Percentiles rank a stretch among this genome's conserved stretches.
phyloP scores from a whole-genome alignment of 1,140 invertebrate species.

The Eupristina koningsbergeri region DNA sequence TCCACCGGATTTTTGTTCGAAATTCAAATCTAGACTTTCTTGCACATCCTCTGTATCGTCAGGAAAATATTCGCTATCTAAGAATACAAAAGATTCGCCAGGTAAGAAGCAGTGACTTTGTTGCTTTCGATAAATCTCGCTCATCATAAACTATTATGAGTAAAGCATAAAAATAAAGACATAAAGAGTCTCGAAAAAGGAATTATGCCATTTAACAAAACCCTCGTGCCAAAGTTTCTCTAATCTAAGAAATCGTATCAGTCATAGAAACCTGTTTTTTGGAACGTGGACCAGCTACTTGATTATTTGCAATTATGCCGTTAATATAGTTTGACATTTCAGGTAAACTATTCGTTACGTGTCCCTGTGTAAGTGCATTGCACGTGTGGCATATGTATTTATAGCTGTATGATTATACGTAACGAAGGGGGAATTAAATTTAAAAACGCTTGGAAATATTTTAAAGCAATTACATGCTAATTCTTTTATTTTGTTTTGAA shows the following conservation, averaged over 20 bases:
- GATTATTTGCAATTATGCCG: slow-evolving; percentile 10
- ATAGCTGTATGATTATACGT: not conserved
- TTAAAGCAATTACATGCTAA: not conserved
- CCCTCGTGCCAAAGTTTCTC: not conserved
- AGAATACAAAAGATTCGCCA: not conserved
- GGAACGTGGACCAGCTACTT: slow-evolving; percentile 28
- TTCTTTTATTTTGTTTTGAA: not conserved
- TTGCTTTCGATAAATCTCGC: not conserved
- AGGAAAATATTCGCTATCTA: slow-evolving; percentile 21
- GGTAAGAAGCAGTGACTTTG: not conserved
- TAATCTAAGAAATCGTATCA: not conserved
- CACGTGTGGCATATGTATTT: not conserved
- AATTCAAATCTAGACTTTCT: slow-evolving; percentile 17
- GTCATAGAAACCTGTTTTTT: slow-evolving; percentile 38
- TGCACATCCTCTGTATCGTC: slow-evolving; percentile 8
- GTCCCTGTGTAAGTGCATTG: not conserved
- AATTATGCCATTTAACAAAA: slow-evolving; percentile 19
- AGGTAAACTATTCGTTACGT: too few relatives aligned
- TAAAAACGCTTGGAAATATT: not conserved
- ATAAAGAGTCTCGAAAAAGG: not conserved
- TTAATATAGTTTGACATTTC: not conserved
- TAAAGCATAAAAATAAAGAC: not conserved
- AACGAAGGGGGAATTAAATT: not conserved
- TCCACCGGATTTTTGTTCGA: slow-evolving; percentile 3
- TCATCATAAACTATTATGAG: not conserved